Evolutionary conservation across 2,797 vertebrate genomes (phyloP).

Genomic region (Parauchenoglanis ngamensis): DNA sequence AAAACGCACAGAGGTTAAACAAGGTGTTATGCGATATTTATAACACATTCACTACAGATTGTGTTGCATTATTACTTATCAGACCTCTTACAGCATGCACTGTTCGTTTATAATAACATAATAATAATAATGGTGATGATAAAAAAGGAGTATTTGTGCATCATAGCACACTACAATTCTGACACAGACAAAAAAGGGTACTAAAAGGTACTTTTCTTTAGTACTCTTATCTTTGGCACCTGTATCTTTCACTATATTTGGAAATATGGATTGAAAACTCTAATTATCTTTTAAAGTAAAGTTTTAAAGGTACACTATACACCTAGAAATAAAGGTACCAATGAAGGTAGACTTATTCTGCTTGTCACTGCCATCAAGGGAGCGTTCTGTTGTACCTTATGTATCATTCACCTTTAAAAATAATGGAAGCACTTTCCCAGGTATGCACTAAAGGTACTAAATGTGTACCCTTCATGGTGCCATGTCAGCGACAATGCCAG

Average conservation of each 20-base stretch:
- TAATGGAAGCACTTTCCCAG: neutral
- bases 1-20: neutral
- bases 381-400: neutral
- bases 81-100: neutral
- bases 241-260: neutral
- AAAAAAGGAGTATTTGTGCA: neutral
- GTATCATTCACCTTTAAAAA: neutral
- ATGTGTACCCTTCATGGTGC: neutral
- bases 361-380: neutral
- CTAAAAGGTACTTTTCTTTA: neutral
- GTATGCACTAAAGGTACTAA: neutral
- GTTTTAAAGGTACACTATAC: neutral
- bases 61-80: neutral
- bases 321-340: neutral
- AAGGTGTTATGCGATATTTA: neutral
- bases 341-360: neutral
- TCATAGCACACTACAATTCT: neutral
- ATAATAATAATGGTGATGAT: neutral
- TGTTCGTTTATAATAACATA: neutral
- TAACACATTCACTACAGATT: neutral
- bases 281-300: neutral
- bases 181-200: neutral
- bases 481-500: neutral
- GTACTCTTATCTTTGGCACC: neutral
- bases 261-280: neutral